Conservation (phyloP, 1,140 invertebrate genomes). For the Monomorium pharaonis region DNA sequence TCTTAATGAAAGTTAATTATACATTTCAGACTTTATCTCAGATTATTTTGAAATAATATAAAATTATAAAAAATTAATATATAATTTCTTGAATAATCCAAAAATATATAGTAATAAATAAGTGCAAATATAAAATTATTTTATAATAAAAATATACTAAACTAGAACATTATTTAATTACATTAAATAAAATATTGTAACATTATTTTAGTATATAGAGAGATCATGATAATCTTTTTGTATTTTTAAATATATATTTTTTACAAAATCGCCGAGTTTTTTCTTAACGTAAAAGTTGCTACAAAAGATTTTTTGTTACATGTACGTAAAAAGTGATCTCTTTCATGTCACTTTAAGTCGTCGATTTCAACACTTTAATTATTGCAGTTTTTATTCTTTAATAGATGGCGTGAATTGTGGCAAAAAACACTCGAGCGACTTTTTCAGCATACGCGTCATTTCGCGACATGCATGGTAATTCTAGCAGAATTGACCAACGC, state of each 20-base stretch:
- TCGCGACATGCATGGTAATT: too few relatives aligned
- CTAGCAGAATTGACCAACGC: too few relatives aligned
- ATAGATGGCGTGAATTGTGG: too few relatives aligned
- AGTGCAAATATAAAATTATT: not conserved
- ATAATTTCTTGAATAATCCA: not conserved
- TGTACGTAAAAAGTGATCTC: too few relatives aligned
- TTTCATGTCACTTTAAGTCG: too few relatives aligned
- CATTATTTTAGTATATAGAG: not conserved
- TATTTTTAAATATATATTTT: not conserved
- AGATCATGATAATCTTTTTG: not conserved
- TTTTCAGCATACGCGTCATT: too few relatives aligned
- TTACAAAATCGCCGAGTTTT: not conserved
- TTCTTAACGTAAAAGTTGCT: not conserved
- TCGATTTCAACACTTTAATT: too few relatives aligned
- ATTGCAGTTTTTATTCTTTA: too few relatives aligned
- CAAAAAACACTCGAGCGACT: too few relatives aligned
- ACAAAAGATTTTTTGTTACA: too few relatives aligned
- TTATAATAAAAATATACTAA: slow-evolving; percentile 4
- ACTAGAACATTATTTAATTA: not conserved
- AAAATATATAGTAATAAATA: slow-evolving; percentile 16
- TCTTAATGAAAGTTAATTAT: slow-evolving; percentile 1
- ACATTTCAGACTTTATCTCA: slow-evolving; percentile 3
- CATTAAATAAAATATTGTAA: not conserved
- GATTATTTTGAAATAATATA: slow-evolving; percentile 26
- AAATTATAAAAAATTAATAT: slow-evolving; percentile 22